Conservation (phyloP, 2,797 vertebrate species). For the Enteromius trimaculatus region DNA sequence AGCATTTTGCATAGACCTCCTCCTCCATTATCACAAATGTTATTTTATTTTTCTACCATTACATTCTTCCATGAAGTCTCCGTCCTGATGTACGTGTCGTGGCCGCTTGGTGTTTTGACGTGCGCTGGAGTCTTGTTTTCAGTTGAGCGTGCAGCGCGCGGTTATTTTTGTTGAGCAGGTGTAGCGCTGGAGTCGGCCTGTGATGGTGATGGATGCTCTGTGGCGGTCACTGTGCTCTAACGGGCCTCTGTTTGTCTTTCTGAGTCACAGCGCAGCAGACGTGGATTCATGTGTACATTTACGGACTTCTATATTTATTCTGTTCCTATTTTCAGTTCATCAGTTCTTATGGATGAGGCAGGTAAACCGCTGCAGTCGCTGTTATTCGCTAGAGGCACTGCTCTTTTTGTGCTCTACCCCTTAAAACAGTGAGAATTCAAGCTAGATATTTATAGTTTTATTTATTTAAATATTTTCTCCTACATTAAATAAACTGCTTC, state of each 20-base stretch:
- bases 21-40: not conserved
- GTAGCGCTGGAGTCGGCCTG: conserved; percentile 10
- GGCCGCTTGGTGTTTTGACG: not conserved
- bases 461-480: not conserved
- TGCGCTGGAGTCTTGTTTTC: not conserved
- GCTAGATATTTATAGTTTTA: not conserved
- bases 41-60: not conserved
- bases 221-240: conserved; percentile 50
- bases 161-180: conserved; percentile 53
- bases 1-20: not conserved
- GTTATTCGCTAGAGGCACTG: not conserved
- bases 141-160: not conserved
- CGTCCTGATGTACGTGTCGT: not conserved
- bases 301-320: conserved; percentile 42
- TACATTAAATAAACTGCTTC: not conserved
- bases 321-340: conserved; percentile 49
- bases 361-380: conserved; percentile 14
- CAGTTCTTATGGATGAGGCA: conserved; percentile 28
- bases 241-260: conserved; percentile 51
- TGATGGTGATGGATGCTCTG: conserved; percentile 55
- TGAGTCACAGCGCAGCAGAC: conserved; percentile 34
- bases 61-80: not conserved
- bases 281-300: conserved; percentile 37
- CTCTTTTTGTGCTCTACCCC: not conserved
- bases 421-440: not conserved